Conservation (phyloP, 2,888 invertebrate genomes). For the Choreutis nemorana region DNA sequence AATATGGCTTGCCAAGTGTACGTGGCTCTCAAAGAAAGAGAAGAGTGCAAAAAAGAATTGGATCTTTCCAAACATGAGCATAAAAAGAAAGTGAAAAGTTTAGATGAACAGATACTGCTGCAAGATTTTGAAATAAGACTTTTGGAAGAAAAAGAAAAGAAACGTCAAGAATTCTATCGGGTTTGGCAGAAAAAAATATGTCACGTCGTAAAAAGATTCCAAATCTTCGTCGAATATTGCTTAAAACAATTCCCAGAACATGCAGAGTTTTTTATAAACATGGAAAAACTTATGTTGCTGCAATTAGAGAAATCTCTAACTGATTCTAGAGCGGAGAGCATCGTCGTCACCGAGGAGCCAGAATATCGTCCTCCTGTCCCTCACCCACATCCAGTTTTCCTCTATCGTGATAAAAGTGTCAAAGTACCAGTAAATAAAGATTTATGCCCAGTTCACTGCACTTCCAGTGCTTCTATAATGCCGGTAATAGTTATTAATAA, state of each 20-base stretch:
- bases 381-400: conserved; percentile 36
- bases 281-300: conserved; percentile 48
- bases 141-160: conserved; percentile 27
- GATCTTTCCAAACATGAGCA: conserved; percentile 25
- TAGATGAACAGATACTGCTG: conserved; percentile 24
- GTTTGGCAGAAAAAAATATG: conserved; percentile 47
- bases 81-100: conserved; percentile 27
- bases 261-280: conserved; percentile 49
- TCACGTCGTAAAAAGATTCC: conserved; percentile 44
- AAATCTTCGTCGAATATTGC: conserved; percentile 42
- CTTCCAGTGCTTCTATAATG: conserved; percentile 34
- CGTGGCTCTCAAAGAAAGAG: conserved; percentile 47
- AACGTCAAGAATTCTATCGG: conserved; percentile 23
- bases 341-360: conserved; percentile 27
- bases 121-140: conserved; percentile 33
- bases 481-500: conserved; percentile 48
- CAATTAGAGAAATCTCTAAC: conserved; percentile 37
- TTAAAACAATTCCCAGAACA: conserved; percentile 41
- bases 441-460: conserved; percentile 37
- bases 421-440: conserved; percentile 28
- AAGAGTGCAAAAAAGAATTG: conserved; percentile 31
- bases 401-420: conserved; percentile 38
- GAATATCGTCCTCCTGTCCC: conserved; percentile 26
- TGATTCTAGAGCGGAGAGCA: conserved; percentile 29
- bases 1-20: conserved; percentile 54